Conservation (phyloP, 2,113 vertebrate species). For the Romanogobio albipinnatus region DNA sequence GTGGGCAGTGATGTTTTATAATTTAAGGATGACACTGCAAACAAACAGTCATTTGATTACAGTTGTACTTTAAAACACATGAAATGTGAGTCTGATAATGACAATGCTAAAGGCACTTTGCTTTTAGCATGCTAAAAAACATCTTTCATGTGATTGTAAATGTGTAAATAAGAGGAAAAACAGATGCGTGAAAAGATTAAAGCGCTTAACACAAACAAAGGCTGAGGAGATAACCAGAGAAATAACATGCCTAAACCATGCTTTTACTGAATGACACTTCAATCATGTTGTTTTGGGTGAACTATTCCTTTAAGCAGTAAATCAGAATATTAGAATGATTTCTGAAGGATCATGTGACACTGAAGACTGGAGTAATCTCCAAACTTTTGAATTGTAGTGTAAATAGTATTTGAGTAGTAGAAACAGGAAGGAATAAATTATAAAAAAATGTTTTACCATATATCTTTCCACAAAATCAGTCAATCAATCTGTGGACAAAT, state of each 20-base stretch:
- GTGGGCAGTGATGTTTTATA: not conserved
- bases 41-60: not conserved
- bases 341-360: not conserved
- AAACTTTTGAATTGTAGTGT: not conserved
- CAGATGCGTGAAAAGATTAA: conserved; percentile 33
- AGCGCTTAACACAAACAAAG: not conserved
- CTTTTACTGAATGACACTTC: conserved; percentile 24
- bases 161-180: conserved; percentile 17
- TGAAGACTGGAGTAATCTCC: not conserved
- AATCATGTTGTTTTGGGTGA: conserved; percentile 11
- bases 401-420: no score
- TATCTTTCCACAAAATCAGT: not conserved
- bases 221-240: not conserved
- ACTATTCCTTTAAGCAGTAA: no score
- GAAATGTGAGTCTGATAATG: not conserved
- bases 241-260: conserved; percentile 6
- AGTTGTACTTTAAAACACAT: not conserved
- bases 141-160: conserved; percentile 15
- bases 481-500: not conserved
- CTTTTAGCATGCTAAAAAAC: not conserved
- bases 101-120: not conserved
- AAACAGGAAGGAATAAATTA: no score
- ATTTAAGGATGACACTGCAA: not conserved
- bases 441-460: no score
- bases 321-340: not conserved